Evolutionary conservation across 1,140 invertebrate species (phyloP), one percentile per base, ranked within the genome.

Genomic region (Pachypeltis micranthus): DNA sequence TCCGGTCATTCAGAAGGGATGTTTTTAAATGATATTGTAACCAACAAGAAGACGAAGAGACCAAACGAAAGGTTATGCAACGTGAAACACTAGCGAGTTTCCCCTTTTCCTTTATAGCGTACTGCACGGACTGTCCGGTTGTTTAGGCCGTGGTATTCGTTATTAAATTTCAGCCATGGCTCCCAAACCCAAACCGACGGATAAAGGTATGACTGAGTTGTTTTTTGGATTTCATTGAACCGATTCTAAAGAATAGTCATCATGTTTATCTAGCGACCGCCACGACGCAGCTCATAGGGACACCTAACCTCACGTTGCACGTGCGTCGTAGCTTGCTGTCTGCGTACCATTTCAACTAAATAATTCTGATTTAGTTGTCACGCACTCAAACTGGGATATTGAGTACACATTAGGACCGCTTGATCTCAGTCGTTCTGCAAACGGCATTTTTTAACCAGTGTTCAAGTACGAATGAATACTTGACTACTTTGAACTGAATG

Each of bases 141-240:
- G 31, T 39, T 10, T 10, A 39, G 31, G 7, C 31, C n/a, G n/a
- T n/a, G n/a, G 31, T 39, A 16, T 39, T 7, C 16, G 31, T 39
- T 7, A 10, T 16, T 10, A 39, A 16, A 10, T 39, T 39, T 39
- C 7, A 7, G 31, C 31, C 31, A 84, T 84, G 83, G 81, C 82
- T 74, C 81, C 82, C 63, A 84, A 84, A 76, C 77, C 81, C 70
- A 81, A 81, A 69, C 73, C 79, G 47, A 77, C 80, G 70, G 82
- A 83, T 62, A 83, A 84, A 75, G 81, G 82, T 84, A 79, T 75
- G 75, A 71, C 63, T 63, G 44, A 28, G 67, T 71, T 55, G 60
- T 64, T 66, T 61, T 56, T 12, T 61, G 64, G 25, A 54, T 62
- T 29, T 54, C 29, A 44, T 23, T 57, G 51, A 64, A 28, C n/a